phyloP scores from a whole-genome alignment of 2,113 vertebrate species.

The Catagonus wagneri region DNA sequence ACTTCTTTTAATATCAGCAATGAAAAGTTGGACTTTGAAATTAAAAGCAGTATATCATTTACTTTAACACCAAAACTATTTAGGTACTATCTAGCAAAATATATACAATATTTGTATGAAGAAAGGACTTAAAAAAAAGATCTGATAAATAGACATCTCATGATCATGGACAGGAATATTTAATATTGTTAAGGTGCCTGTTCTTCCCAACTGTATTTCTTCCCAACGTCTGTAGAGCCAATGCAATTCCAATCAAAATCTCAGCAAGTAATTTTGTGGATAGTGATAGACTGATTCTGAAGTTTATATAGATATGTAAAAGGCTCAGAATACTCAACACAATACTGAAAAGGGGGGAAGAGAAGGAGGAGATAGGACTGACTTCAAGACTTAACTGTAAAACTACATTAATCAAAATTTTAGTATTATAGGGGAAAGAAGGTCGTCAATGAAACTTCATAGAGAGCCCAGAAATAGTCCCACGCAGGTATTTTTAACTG shows the following conservation, averaged over 20 bases:
- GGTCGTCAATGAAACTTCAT: not conserved
- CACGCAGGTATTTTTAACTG: not conserved
- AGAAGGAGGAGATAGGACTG: not conserved
- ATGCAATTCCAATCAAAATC: not conserved
- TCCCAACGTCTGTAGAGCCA: not conserved
- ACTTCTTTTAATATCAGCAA: not conserved
- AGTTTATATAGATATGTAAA: not conserved
- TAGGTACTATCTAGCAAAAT: too few relatives aligned
- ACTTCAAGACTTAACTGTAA: not conserved
- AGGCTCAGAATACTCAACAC: not conserved
- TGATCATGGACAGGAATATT: not conserved
- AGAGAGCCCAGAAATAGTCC: not conserved
- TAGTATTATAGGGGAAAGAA: not conserved
- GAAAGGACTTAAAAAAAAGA: not conserved
- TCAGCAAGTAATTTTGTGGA: not conserved
- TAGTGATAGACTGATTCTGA: not conserved
- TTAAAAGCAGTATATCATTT: not conserved
- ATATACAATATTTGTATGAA: not conserved
- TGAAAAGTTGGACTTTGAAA: not conserved
- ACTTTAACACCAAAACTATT: not conserved
- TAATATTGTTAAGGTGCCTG: not conserved
- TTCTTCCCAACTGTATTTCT: not conserved
- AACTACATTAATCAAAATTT: not conserved
- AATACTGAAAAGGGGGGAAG: not conserved
- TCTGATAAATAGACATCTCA: not conserved